Base-by-base conservation (phyloP, 1,140 invertebrate species). In the Euglossa dilemma region DNA sequence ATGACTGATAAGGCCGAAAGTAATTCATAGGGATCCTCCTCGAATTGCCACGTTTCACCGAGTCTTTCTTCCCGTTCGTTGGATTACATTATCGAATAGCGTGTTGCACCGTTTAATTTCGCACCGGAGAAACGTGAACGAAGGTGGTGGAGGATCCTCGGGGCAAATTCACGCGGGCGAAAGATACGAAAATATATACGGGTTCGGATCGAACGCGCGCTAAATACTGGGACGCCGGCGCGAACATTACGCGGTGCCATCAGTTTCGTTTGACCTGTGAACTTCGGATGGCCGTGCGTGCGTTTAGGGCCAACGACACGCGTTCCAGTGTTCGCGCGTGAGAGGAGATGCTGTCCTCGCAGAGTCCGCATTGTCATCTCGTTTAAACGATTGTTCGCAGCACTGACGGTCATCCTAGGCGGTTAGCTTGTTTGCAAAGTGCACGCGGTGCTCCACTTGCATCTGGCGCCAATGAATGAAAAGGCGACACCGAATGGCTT, bases 281-380 rank as follows among this genome's bases (percentile, higher is more conserved):
- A 88, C 85, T 87, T 87, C 56, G 54, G 54, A 63, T 54, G 59
- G 72, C 80, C 64, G 73, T 43, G 70, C 43, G 36, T 36, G 36
- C 61, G 73, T 77, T 85, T 85, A 87, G 82, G 78, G 87, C 85
- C 86, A 85, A 88, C 83, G 86, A 85, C 70, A 87, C 83, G 83
- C 87, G 78, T 79, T 75, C 45, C 75, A 71, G 23, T 80, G 23
- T 50, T 36, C 1, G 56, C 50, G 20, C 59, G 45, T 12, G 59
- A 67, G 50, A 79, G 52, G 50, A 74, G 80, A 77, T n/a, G 59
- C 63, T 28, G 47, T 47, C 11, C 56, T 54, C 69, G 67, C 63
- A 77, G 36, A 36, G 50, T 79, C 36, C 67, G 72, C 85, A 87
- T 87, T 87, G 86, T 87, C 85, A 87, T 86, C 82, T 87, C 85